Conservation (phyloP, 2,797 vertebrate genomes). For the Squalus acanthias region DNA sequence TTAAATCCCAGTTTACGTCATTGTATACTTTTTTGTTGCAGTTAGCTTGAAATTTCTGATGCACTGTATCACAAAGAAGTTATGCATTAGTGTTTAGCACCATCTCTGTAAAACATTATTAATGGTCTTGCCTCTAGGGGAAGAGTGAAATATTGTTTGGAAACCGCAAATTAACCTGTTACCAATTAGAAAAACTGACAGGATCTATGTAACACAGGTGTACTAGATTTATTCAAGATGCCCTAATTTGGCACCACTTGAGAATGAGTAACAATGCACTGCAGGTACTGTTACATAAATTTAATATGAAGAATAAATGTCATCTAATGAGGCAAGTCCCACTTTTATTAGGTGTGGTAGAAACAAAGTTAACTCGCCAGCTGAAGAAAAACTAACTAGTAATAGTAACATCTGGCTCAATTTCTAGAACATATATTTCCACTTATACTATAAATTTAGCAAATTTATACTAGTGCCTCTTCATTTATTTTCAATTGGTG, state of each 20-base stretch:
- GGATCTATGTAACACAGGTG: constrained; percentile 41
- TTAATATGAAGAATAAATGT: constrained; percentile 33
- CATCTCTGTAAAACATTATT: constrained; percentile 39
- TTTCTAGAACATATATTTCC: constrained; percentile 20
- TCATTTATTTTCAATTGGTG: neutral
- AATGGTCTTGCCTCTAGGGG: constrained; percentile 41
- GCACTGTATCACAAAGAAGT: neutral
- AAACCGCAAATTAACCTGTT: constrained; percentile 45
- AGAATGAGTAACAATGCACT: constrained; percentile 18
- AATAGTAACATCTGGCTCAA: constrained; percentile 16
- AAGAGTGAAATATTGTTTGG: constrained; percentile 42
- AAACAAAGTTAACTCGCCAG: constrained; percentile 19
- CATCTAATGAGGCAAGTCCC: constrained; percentile 25
- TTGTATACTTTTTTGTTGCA: neutral
- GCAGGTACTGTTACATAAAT: constrained; percentile 19
- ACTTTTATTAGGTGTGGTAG: constrained; percentile 35
- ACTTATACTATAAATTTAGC: neutral
- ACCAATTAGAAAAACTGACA: constrained; percentile 44
- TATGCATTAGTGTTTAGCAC: constrained; percentile 42
- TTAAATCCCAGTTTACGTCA: too few relatives aligned
- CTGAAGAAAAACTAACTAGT: constrained; percentile 8
- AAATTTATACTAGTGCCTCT: neutral
- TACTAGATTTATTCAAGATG: constrained; percentile 43
- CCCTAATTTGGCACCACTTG: constrained; percentile 12
- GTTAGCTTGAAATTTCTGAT: neutral